Evolutionary conservation across 2,797 vertebrate genomes (phyloP).

Genomic region (Botia kubotai): DNA sequence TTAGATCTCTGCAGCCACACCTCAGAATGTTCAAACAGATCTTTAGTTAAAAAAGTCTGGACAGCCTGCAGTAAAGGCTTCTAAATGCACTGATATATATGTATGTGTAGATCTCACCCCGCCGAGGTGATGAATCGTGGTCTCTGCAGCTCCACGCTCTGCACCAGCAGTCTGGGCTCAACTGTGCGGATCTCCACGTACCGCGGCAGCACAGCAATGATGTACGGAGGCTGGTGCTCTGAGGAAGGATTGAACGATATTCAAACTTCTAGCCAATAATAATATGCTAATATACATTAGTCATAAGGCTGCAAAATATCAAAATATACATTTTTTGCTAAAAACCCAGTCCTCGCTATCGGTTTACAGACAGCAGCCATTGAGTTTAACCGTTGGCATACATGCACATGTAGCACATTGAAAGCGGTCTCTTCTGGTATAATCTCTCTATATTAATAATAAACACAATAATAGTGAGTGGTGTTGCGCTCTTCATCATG

Average conservation of each 20-base stretch:
- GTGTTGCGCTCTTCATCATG: too few relatives aligned
- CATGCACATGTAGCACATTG: too few relatives aligned
- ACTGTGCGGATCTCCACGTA: constrained; percentile 97
- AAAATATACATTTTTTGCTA: neutral
- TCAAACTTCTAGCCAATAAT: too few relatives aligned
- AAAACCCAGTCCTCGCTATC: neutral
- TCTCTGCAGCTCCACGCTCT: constrained; percentile 95
- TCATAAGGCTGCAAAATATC: neutral
- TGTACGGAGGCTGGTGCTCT: constrained; percentile 98
- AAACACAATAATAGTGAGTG: too few relatives aligned
- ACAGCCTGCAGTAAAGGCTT: too few relatives aligned
- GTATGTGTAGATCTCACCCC: constrained; percentile 78
- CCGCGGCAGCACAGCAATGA: constrained; percentile 93
- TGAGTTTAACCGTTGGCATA: too few relatives aligned
- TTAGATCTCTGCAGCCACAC: neutral
- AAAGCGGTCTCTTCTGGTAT: too few relatives aligned
- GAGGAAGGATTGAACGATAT: neutral
- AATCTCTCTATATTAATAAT: too few relatives aligned
- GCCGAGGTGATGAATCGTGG: constrained; percentile 96
- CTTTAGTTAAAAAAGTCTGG: neutral
- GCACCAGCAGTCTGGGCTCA: constrained; percentile 93
- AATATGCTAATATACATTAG: neutral
- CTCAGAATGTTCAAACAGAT: neutral
- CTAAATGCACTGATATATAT: neutral
- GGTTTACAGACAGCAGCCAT: too few relatives aligned